Conservation (phyloP, 2,797 vertebrate species). For the Sternotherus odoratus region DNA sequence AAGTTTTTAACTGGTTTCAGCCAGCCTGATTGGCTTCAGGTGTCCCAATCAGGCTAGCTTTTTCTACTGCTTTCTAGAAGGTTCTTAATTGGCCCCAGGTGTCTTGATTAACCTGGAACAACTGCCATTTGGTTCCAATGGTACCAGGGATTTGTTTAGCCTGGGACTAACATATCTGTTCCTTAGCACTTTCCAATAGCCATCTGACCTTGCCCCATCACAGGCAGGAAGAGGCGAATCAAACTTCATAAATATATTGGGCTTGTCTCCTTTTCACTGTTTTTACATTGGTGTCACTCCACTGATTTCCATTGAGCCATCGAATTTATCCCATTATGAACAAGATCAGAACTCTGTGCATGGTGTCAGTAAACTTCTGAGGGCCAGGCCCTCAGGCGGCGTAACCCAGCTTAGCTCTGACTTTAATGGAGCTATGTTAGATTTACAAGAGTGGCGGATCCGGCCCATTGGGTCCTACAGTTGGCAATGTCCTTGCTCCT, state of each 20-base stretch:
- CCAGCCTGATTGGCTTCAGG: too few species aligned
- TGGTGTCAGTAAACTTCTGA: not conserved
- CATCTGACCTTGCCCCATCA: too few species aligned
- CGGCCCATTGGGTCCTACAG: not conserved
- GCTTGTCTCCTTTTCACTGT: not conserved
- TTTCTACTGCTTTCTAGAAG: too few species aligned
- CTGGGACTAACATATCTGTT: too few species aligned
- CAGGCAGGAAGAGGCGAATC: not conserved
- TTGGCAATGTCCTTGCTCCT: not conserved
- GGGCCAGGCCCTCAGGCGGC: not conserved
- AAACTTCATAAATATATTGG: not conserved
- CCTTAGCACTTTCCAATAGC: too few species aligned
- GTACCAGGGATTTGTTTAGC: too few species aligned
- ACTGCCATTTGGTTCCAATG: too few species aligned
- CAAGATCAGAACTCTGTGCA: not conserved
- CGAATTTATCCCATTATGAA: rapidly evolving
- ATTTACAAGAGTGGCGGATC: not conserved
- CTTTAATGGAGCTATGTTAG: rapidly evolving
- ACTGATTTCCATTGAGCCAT: not conserved
- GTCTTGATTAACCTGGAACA: too few species aligned
- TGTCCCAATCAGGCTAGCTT: too few species aligned
- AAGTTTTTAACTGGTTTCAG: too few species aligned
- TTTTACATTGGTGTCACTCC: not conserved
- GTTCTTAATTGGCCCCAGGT: too few species aligned
- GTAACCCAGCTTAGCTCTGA: rapidly evolving